Conservation (phyloP, 2,113 vertebrate species). For the Ondatra zibethicus region DNA sequence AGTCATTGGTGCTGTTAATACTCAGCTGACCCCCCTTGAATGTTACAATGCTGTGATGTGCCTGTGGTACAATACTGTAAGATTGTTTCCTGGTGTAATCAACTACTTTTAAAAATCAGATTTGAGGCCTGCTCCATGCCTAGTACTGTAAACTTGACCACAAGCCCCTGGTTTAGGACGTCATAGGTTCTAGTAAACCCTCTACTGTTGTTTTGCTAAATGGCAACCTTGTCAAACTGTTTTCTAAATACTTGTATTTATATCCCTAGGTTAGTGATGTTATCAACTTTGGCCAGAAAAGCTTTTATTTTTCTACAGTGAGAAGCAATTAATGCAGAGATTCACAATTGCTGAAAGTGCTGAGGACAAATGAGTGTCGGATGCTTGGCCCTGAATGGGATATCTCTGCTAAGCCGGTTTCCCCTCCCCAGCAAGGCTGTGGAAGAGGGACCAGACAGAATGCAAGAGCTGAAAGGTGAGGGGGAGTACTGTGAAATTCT, state of each 20-base stretch:
- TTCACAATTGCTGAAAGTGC: neutral
- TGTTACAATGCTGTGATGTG: neutral
- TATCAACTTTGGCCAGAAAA: neutral
- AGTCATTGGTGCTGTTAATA: neutral
- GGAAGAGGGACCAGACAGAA: neutral
- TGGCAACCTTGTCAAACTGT: neutral
- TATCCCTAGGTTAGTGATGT: neutral
- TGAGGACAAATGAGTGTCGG: neutral
- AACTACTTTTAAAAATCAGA: neutral
- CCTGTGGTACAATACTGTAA: too few species aligned
- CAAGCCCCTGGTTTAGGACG: too few species aligned
- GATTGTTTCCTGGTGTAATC: neutral
- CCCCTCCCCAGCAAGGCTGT: neutral
- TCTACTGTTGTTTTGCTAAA: neutral
- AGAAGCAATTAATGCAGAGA: neutral
- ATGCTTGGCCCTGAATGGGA: neutral
- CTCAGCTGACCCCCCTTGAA: neutral
- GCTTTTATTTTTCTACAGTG: neutral
- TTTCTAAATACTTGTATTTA: neutral
- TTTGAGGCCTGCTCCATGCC: neutral
- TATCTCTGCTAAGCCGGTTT: neutral
- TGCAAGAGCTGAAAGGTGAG: too few species aligned
- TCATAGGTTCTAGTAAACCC: neutral
- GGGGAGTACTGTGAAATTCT: neutral
- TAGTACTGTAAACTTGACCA: neutral